A percentile compares a stretch with the other conserved stretches of the same genome.
Conservation (phyloP, 2,888 invertebrate genomes). For the Sarcophaga rosellei region DNA sequence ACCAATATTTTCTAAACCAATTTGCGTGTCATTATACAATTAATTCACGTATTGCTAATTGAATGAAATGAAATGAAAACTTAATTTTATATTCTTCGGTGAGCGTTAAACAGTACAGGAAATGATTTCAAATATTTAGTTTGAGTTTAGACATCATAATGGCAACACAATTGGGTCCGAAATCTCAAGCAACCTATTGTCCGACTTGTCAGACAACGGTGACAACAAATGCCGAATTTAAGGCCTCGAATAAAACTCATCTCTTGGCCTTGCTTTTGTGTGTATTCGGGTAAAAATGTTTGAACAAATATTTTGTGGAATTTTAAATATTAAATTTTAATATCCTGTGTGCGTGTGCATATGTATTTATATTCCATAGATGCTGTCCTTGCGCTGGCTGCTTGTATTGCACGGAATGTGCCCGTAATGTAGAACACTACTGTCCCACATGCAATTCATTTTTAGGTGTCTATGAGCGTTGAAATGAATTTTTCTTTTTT, state of each 20-base stretch:
- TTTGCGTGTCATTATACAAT: slow-evolving; percentile 40
- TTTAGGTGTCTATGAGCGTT: slow-evolving; percentile 82
- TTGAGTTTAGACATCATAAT: slow-evolving; percentile 62
- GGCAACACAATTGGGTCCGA: slow-evolving; percentile 73
- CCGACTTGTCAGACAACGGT: slow-evolving; percentile 81
- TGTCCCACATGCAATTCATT: slow-evolving; percentile 83
- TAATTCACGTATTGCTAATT: neutral
- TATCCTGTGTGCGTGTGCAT: neutral
- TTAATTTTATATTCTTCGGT: neutral
- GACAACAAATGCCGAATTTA: slow-evolving; percentile 78
- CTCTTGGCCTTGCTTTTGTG: slow-evolving; percentile 77
- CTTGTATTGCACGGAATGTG: slow-evolving; percentile 83
- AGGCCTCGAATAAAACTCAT: slow-evolving; percentile 77
- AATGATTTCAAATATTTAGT: slow-evolving; percentile 11
- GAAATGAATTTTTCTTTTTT: neutral
- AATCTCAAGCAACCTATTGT: slow-evolving; percentile 77
- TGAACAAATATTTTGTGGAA: neutral
- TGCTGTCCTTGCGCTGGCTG: slow-evolving; percentile 83
- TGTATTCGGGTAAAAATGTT: slow-evolving; percentile 72
- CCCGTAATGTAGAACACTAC: slow-evolving; percentile 83
- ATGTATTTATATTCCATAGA: slow-evolving; percentile 69
- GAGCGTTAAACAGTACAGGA: neutral
- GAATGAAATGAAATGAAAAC: neutral
- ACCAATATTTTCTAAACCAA: no score
- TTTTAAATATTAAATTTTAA: neutral